Evolutionary conservation across 2,888 invertebrate species (phyloP), one percentile per base, ranked within the genome.

Genomic region (Congeria kusceri): DNA sequence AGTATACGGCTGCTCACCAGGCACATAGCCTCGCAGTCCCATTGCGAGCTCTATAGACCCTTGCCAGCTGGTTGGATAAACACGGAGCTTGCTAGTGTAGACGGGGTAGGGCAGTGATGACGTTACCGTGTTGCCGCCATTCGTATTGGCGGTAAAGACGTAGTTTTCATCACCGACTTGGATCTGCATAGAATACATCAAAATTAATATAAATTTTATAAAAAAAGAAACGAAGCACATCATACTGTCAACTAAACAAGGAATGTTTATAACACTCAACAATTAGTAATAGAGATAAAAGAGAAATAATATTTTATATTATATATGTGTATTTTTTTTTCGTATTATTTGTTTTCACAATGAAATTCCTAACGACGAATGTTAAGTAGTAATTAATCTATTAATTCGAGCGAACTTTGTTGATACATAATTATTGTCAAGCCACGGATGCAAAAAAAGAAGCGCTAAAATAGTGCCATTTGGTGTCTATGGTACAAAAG

Each of bases 111-210:
- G 71, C 63, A 72, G 53, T 0, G 58, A 20, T 7, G 20, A 23
- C 7, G 69, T 70, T 9, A 65, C 70, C 18, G 27, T 61, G 27
- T 65, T 53, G 13, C 66, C 62, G 9, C 59, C 59, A 32, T 65
- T 66, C 11, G 62, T 66, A 57, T 76, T 76, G 18, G 56, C 76
- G 4, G 58, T 53, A 47, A 76, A 70, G 3, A 70, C 32, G 56
- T 66, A 76, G 46, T 70, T 70, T 53, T 66, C 28, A 47, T 70
- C 70, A 7, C 66, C 66, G 9, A 76, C 18, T 29, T 65, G 59
- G 18, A 70, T 47, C 76, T 76, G 18, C 23, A 64, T 53, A 44
- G 13, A 39, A 39, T 39, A 39, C 9, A 13, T n/a, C n/a, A 28
- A 9, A 44, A 11, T 63, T 20, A 46, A n/a, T n/a, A n/a, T n/a